Evolutionary conservation across 2,888 invertebrate species (phyloP).

Genomic region (Crioceris asparagi): DNA sequence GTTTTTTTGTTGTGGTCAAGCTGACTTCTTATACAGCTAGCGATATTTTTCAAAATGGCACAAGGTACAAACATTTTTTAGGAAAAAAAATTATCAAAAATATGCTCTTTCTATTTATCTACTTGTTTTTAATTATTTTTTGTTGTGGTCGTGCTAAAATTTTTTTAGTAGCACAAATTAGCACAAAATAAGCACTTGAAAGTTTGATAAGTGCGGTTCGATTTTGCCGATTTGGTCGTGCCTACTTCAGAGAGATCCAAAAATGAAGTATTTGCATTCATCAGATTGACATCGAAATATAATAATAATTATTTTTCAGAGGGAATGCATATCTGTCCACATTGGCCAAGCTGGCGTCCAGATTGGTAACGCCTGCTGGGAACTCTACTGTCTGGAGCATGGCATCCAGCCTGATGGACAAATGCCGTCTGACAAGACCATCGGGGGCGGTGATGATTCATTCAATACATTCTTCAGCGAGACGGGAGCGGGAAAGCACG

Average conservation of each 20-base stretch:
- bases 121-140: no score
- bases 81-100: no score
- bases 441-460: conserved; percentile 31
- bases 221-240: no score
- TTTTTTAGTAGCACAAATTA: no score
- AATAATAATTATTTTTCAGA: conserved; percentile 39
- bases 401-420: conserved; percentile 61
- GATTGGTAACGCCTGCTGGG: conserved; percentile 83
- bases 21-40: no score
- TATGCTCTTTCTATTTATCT: background rate
- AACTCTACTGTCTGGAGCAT: conserved; percentile 74
- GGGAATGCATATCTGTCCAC: conserved; percentile 80
- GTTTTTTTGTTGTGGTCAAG: no score
- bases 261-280: background rate
- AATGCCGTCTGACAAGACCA: conserved; percentile 24
- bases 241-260: no score
- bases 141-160: no score
- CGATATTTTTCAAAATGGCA: no score
- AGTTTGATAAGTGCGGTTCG: no score
- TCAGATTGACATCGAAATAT: background rate
- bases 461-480: conserved; percentile 45
- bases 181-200: no score
- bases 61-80: no score
- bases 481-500: conserved; percentile 60
- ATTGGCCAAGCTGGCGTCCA: conserved; percentile 80